These are phyloP conservation scores for Mantis religiosa DNA, from an alignment of 2,888 invertebrate genomes.

Conservation along the genomic window DNA sequence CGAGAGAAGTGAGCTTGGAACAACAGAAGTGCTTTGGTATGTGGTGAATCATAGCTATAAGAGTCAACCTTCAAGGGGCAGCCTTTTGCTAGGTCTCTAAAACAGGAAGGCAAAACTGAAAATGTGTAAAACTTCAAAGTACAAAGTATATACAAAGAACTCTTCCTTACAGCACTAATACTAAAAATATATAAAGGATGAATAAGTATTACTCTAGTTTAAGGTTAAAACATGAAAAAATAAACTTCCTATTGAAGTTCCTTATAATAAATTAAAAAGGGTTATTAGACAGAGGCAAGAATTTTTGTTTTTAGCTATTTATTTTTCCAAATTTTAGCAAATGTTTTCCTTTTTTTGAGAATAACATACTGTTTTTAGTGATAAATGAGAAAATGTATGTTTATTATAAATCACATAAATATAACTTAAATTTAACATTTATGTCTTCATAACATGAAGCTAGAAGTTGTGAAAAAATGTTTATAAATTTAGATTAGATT, in stretches of 20 bases:
- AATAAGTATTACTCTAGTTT: not conserved
- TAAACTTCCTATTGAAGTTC: not conserved
- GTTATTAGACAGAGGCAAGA: too few relatives aligned
- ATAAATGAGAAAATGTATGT: too few relatives aligned
- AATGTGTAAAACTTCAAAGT: not conserved
- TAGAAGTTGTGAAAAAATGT: too few relatives aligned
- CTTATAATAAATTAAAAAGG: not conserved
- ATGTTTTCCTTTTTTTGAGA: too few relatives aligned
- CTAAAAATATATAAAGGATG: too few relatives aligned
- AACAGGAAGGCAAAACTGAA: conserved; percentile 34
- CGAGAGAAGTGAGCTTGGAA: conserved; percentile 93
- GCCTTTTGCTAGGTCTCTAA: conserved; percentile 73
- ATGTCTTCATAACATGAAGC: too few relatives aligned
- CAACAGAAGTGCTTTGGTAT: conserved; percentile 89
- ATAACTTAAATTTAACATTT: too few relatives aligned
- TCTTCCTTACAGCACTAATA: not conserved
- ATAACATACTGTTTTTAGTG: too few relatives aligned
- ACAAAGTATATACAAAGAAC: not conserved
- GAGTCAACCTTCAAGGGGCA: conserved; percentile 70
- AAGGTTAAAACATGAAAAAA: not conserved
- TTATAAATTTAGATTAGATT: too few relatives aligned
- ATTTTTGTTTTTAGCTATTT: too few relatives aligned
- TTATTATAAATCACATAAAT: too few relatives aligned
- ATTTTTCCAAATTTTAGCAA: too few relatives aligned
- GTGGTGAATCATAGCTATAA: conserved; percentile 79